Base-by-base conservation (phyloP, 2,113 vertebrate species). In the Aegithalos caudatus region DNA sequence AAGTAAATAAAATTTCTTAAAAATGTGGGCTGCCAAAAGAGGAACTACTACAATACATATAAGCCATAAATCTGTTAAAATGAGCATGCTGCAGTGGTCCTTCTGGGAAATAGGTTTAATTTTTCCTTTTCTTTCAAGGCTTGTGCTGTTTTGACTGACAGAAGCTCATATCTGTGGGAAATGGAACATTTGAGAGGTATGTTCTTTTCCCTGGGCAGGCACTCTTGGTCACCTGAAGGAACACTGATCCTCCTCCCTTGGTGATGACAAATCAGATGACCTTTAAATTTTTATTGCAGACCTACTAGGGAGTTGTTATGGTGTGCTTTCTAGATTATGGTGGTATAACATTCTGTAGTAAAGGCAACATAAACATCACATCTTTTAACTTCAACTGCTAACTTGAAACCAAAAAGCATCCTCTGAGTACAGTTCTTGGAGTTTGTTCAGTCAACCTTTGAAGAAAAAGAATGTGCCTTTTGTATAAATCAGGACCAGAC, bases 391-490 rank as follows among this genome's bases (percentile, higher is more conserved):
- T 92, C 50, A 80, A 1, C 45, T 77, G 38, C 58, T 81, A 86
- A 67, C 79, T 53, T 67, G 38, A 93, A 92, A 67, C n/a, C 11
- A 29, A 64, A 91, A 81, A 57, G 10, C 37, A 56, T 47, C 56
- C 33, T 92, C 64, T 93, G 54, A 66, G 44, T 91, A 25, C 54
- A 74, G 40, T 67, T 92, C 54, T 86, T 90, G 56, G 90, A 53
- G 60, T 93, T 96, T 5, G 3, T 90, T 90, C 88, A 79, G 56
- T 45, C 65, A 92, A 29, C 31, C 40, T 88, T 88, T 88, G 69
- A 96, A 93, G 90, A 90, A 90, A 66, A 31, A 56, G 33, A 90
- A 83, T 90, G 58, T 86, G 29, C 3, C 81, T 90, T 94, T 91
- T 73, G 10, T 86, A 67, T 73, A 90, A 90, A 86, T 78, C 22